Base-by-base conservation (phyloP, 2,888 invertebrate genomes). In the Drosophila paracracens region DNA sequence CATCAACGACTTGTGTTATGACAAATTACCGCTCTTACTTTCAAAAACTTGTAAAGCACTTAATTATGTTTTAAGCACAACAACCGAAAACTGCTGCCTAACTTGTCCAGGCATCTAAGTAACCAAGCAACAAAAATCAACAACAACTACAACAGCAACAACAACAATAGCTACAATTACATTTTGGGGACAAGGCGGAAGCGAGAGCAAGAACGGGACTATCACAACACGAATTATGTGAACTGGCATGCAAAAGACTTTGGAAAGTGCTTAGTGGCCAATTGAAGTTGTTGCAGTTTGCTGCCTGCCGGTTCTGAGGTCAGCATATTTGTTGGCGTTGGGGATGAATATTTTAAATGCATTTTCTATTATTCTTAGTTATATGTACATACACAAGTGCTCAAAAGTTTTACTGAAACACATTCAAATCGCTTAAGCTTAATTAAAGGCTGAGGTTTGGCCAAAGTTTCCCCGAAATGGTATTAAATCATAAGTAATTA, bases 251-350 rank as follows among this genome's bases (percentile, higher is more conserved):
- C 87, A 88, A 90, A 89, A 87, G 79, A 72, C 87, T 90, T 85
- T 83, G 78, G 89, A 90, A 85, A 85, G 85, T 90, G 87, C 78
- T 90, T 86, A 74, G 72, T 86, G 90, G 85, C 78, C 87, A 85
- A 88, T 90, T 85, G 88, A 58, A 88, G 88, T 88, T 84, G 88
- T 88, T 89, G 70, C 69, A 72, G 66, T 65, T 80, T 62, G 64
- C 31, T 53, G 50, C 36, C 74, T 21, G 35, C 21, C 38, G 48
- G 29, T 21, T 48, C 52, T 58, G 59, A 65, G 80, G 80, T 76
- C 76, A 80, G 61, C 61, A 79, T 31, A 64, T 58, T 66, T 54
- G 43, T 40, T 25, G 27, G 27, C 18, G 25, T 3, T n/a, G 31
- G 36, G 50, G 10, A 25, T 27, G 18, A 38, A 52, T 52, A 25